Evolutionary conservation across 2,113 vertebrate genomes (phyloP), one percentile per base, ranked within the genome.

Genomic region (Ceuthmochares aereus): DNA sequence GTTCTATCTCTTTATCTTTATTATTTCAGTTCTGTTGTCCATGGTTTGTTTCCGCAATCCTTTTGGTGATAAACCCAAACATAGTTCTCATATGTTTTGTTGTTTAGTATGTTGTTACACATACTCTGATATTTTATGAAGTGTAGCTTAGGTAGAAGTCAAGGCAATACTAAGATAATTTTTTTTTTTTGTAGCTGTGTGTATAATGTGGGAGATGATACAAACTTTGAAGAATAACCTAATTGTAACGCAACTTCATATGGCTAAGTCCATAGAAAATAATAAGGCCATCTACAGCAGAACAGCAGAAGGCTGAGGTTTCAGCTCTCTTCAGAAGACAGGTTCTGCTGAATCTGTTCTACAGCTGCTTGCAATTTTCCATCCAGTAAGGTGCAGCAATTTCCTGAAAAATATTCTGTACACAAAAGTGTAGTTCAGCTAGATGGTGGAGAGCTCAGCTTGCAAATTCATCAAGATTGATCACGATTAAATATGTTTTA

Each of bases 331-430:
- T 59, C 12, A 77, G 80, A 84, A 84, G 43, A 67, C 78, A 96
- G 62, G 18, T 87, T 80, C 76, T 94, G 78, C 79, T 22, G 22
- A 58, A 58, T 85, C 73, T 88, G 29, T 83, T 86, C 73, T 67
- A 83, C 93, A 96, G 93, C 94, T 96, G 67, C 83, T 88, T 79
- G 17, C 66, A 62, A 47, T 93, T 96, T 89, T 82, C 74, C 60
- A 59, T 64, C 64, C 64, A 62, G 55, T 43, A n/a, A 83, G 90
- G 30, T 37, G 3, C 62, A 91, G 75, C 54, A 21, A 27, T 20
- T 18, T 68, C 75, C 7, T 18, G 45, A 29, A 30, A 68, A 87
- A 52, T n/a, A 5, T 18, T 10, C 59, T 8, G 1, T 36, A 10
- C 34, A 29, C 17, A 20, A 5, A 67, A 75, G 13, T 15, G n/a